Conservation (phyloP, 2,888 invertebrate species). For the Teleiodes luculella region DNA sequence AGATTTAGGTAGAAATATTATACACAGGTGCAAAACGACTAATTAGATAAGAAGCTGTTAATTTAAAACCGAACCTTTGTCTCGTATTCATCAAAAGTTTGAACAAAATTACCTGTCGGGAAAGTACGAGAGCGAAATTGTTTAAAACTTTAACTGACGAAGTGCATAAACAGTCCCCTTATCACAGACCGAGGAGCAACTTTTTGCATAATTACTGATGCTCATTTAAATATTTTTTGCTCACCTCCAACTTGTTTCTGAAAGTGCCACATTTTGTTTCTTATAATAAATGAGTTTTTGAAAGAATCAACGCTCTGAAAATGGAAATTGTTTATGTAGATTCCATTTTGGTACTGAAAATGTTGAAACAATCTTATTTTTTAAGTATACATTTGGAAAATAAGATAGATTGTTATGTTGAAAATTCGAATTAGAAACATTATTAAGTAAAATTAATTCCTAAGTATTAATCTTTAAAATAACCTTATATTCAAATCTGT, state of each 20-base stretch:
- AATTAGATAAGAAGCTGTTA: too few relatives aligned
- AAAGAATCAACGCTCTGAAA: neutral
- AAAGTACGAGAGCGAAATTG: slow-evolving; percentile 1
- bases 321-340: neutral
- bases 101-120: neutral
- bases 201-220: slow-evolving; percentile 45
- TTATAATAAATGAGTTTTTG: neutral
- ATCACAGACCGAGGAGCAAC: slow-evolving; percentile 32
- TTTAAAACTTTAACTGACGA: slow-evolving; percentile 15
- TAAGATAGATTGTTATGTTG: too few relatives aligned
- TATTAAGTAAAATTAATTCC: too few relatives aligned
- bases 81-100: neutral
- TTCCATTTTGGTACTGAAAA: too few relatives aligned
- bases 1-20: too few relatives aligned
- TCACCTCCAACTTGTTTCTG: slow-evolving; percentile 24
- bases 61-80: neutral
- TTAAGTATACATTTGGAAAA: too few relatives aligned
- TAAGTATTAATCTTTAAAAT: too few relatives aligned
- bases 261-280: slow-evolving; percentile 5
- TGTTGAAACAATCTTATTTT: neutral
- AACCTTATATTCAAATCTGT: too few relatives aligned
- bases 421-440: too few relatives aligned
- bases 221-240: slow-evolving; percentile 49
- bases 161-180: slow-evolving; percentile 34
- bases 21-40: too few relatives aligned